Base-by-base conservation (phyloP, 2,113 vertebrate genomes). In the Chloebia gouldiae region DNA sequence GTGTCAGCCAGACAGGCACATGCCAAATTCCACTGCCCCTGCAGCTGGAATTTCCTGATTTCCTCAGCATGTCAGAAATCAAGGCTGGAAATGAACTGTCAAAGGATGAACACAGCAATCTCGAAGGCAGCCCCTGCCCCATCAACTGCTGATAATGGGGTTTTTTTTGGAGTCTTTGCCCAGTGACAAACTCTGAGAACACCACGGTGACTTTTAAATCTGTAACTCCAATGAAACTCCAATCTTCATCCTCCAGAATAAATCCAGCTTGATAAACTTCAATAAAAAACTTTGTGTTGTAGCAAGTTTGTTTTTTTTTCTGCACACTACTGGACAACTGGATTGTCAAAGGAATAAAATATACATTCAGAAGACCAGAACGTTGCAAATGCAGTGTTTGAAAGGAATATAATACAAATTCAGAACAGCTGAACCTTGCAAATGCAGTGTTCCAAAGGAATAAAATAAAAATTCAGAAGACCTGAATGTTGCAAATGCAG, bases 1-100 rank as follows among this genome's bases (percentile, higher is more conserved):
- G 5, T 65, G 28, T 82, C 89, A 73, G 76, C 64, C 60, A 63
- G 6, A 86, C 25, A 71, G 83, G 59, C 70, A 66, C 78, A 89
- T 54, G 84, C 86, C 94, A 92, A 71, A 85, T 75, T 72, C 88
- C 40, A 81, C 78, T 95, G 73, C 47, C 94, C 73, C 56, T 79
- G 90, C 90, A 96, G 90, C 82, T 97, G 96, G 93, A 92, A 80
- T 51, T 60, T 88, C 24, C 25, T 47, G 40, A 81, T 95, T 82
- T 86, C 90, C 80, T 84, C 54, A 59, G 30, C 35, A 42, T 53
- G 72, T 35, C 66, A 91, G 72, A 68, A 92, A 86, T 61, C 15
- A 49, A 7, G 33, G 92, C 70, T 83, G 81, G 54, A 53, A 80
- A 93, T 49, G 78, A 82, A 77, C 66, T 45, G 69, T 37, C 78